Percentiles rank a stretch among this genome's conserved stretches.
phyloP scores from a whole-genome alignment of 2,797 vertebrate genomes.

The Leucoraja ocellata region DNA sequence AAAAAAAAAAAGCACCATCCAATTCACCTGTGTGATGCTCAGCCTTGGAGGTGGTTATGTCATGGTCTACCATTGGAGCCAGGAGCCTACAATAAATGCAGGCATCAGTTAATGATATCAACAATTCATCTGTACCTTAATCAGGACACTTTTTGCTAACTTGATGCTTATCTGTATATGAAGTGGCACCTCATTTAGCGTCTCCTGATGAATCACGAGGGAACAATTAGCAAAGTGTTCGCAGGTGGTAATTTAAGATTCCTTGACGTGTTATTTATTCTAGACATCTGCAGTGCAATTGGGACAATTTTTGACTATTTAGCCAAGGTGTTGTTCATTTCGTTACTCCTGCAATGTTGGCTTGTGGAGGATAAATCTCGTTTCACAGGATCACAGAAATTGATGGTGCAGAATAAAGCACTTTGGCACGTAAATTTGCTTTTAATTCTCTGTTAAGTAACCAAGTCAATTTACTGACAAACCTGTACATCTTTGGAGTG shows the following conservation, averaged over 20 bases:
- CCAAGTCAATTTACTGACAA: no score
- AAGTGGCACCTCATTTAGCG: not conserved
- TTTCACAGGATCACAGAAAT: not conserved
- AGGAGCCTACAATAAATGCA: not conserved
- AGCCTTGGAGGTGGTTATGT: not conserved
- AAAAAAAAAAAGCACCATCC: no score
- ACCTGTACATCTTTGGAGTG: no score
- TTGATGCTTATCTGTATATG: not conserved
- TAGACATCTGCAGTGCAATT: no score
- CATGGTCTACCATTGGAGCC: not conserved
- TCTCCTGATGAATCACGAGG: not conserved
- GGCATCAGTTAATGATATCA: not conserved
- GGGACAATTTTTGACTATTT: not conserved
- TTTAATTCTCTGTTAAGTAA: no score
- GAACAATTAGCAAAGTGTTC: not conserved
- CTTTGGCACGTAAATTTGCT: no score
- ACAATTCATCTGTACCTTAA: not conserved
- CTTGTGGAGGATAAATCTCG: not conserved
- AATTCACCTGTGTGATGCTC: not conserved
- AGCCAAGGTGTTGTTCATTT: not conserved
- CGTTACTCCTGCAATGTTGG: not conserved
- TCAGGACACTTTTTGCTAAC: not conserved
- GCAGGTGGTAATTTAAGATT: not conserved
- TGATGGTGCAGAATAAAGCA: not conserved
- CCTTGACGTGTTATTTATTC: not conserved